Percentiles rank a stretch among this genome's conserved stretches.
Conservation (phyloP, 2,113 vertebrate species). For the Picathartes gymnocephalus region DNA sequence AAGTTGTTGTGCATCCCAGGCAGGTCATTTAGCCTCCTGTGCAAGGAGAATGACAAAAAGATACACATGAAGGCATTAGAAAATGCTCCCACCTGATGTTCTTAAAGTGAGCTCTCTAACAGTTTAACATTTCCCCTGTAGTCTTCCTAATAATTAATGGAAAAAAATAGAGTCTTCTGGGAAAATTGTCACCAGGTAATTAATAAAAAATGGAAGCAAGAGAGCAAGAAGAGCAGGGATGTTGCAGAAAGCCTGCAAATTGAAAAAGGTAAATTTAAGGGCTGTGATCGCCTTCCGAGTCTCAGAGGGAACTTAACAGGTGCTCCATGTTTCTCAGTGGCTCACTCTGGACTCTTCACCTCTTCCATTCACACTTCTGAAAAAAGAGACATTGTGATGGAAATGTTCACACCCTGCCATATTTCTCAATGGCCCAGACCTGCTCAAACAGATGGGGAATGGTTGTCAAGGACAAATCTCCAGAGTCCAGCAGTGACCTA, state of each 20-base stretch:
- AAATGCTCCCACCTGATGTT: neutral
- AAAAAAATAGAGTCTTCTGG: neutral
- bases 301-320: neutral
- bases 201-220: constrained; percentile 53
- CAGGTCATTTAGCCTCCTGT: neutral
- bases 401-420: neutral
- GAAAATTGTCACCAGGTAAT: constrained; percentile 38
- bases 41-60: constrained; percentile 9
- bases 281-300: neutral
- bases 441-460: neutral
- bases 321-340: neutral
- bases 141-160: constrained; percentile 43
- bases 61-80: neutral
- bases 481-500: neutral
- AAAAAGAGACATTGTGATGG: constrained; percentile 6
- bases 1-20: neutral
- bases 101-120: constrained; percentile 2
- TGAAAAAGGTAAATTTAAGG: neutral
- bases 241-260: constrained; percentile 19
- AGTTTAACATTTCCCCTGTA: neutral
- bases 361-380: constrained; percentile 32
- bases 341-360: neutral
- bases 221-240: neutral
- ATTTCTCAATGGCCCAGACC: neutral
- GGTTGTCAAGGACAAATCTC: neutral